Evolutionary conservation across 2,113 vertebrate species (phyloP).

Genomic region (Nymphicus hollandicus): DNA sequence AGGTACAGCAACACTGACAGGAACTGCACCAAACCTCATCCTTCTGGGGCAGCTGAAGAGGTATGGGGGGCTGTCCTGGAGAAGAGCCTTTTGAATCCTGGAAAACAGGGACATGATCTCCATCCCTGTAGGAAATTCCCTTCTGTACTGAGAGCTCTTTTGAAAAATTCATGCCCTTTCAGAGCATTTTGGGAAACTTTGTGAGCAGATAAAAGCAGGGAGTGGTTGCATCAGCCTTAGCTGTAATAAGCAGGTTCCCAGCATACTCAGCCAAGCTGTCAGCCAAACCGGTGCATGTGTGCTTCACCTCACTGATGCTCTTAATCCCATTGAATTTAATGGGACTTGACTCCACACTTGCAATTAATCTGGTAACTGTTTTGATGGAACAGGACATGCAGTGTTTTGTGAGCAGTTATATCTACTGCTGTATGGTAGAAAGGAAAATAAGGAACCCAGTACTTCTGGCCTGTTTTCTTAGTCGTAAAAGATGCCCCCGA

Average conservation of each 20-base stretch:
- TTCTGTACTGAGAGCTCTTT: background rate
- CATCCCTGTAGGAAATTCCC: background rate
- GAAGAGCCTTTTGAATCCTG: background rate
- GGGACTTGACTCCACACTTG: background rate
- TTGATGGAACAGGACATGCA: background rate
- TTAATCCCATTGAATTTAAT: background rate
- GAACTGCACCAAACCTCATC: constrained; percentile 94
- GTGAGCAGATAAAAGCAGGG: background rate
- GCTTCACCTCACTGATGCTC: background rate
- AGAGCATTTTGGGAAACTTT: background rate
- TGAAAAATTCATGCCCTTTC: background rate
- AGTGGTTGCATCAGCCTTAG: background rate
- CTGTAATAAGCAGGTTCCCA: background rate
- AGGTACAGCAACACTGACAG: constrained; percentile 92
- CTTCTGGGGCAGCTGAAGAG: constrained; percentile 93
- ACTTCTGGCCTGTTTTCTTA: background rate
- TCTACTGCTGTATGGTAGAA: background rate
- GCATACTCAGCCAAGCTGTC: background rate
- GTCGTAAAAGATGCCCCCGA: background rate
- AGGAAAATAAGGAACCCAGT: background rate
- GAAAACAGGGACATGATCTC: background rate
- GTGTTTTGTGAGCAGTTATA: background rate
- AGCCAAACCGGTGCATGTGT: background rate
- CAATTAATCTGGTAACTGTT: background rate
- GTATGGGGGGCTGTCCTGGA: constrained; percentile 50